These are phyloP conservation scores for Agrilus mali DNA, from an alignment of 2,888 invertebrate genomes.

Conservation along the genomic window DNA sequence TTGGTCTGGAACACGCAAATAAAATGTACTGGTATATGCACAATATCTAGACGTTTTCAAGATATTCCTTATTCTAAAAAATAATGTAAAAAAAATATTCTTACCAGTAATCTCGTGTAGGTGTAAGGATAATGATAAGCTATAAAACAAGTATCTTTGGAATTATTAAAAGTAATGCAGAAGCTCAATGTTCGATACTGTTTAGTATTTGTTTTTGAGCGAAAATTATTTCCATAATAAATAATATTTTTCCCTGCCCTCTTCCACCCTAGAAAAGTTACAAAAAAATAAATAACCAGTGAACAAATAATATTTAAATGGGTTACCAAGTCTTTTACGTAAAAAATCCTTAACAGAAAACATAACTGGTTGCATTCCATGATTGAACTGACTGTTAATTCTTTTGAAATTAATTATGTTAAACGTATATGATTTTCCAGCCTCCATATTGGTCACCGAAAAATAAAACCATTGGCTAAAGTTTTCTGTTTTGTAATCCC, in stretches of 20 bases:
- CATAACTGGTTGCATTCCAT: constrained; percentile 79
- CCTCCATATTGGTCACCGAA: constrained; percentile 68
- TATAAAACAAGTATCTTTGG: constrained; percentile 67
- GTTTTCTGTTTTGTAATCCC: constrained; percentile 67
- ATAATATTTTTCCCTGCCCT: constrained; percentile 65
- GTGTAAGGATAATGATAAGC: constrained; percentile 84
- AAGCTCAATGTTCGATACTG: constrained; percentile 69
- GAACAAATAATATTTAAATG: background rate
- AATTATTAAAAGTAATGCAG: constrained; percentile 60
- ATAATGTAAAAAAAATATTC: constrained; percentile 9
- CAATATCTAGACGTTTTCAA: too few relatives aligned
- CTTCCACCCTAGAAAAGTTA: constrained; percentile 45
- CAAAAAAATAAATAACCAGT: background rate
- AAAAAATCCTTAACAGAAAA: constrained; percentile 68
- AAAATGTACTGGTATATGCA: too few relatives aligned
- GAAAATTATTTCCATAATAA: constrained; percentile 69
- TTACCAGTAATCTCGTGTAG: constrained; percentile 62
- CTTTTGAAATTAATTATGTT: constrained; percentile 84
- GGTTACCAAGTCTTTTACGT: constrained; percentile 37
- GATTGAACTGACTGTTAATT: constrained; percentile 75
- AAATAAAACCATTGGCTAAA: constrained; percentile 89
- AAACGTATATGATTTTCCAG: constrained; percentile 57
- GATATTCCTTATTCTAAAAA: too few relatives aligned
- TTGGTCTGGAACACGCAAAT: constrained; percentile 7
- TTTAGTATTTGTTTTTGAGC: constrained; percentile 37